phyloP scores from a whole-genome alignment of 2,888 invertebrate genomes.

The Acanthosepion esculentum region DNA sequence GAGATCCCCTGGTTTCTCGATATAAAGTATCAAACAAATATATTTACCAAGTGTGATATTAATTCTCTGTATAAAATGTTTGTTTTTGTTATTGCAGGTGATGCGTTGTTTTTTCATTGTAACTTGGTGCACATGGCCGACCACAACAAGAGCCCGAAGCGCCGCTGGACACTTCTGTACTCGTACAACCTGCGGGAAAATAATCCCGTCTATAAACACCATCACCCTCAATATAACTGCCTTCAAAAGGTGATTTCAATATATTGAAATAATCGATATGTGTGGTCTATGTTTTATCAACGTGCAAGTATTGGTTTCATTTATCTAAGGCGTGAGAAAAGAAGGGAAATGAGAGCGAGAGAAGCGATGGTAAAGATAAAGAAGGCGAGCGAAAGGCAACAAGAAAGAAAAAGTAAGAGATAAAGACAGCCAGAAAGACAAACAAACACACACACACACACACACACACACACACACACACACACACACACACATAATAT shows the following conservation, averaged over 20 bases:
- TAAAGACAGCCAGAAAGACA: not conserved
- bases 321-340: too few species aligned
- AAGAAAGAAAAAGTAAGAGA: not conserved
- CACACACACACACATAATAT: too few species aligned
- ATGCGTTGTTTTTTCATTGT: slow-evolving; percentile 70
- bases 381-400: not conserved
- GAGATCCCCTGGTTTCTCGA: too few species aligned
- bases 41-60: too few species aligned
- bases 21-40: too few species aligned
- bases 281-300: too few species aligned
- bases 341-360: too few species aligned
- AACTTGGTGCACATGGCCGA: slow-evolving; percentile 70
- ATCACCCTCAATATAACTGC: slow-evolving; percentile 69
- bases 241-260: slow-evolving; percentile 63
- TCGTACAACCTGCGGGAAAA: slow-evolving; percentile 70
- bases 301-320: too few species aligned
- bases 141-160: slow-evolving; percentile 65
- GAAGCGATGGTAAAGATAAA: not conserved
- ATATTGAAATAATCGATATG: not conserved
- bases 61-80: too few species aligned
- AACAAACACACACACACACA: not conserved
- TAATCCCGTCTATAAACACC: slow-evolving; percentile 68
- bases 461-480: slow-evolving; percentile 34
- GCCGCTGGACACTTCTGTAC: slow-evolving; percentile 70
- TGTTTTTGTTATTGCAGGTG: slow-evolving; percentile 59